phyloP scores from a whole-genome alignment of 2,113 vertebrate genomes.

The Varanus salvator region DNA sequence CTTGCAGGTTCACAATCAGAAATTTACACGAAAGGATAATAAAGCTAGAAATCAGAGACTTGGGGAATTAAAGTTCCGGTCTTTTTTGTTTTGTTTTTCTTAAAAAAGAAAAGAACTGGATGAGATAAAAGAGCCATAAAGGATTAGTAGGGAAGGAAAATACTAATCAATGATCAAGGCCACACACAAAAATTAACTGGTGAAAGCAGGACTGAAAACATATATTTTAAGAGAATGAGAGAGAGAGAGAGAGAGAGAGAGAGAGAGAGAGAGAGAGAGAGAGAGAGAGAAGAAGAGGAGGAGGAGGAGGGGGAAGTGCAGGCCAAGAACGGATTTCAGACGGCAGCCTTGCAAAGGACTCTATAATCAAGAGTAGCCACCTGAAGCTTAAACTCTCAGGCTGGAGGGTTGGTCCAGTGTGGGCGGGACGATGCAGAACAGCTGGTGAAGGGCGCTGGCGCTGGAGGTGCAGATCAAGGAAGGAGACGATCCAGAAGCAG shows the following conservation, averaged over 20 bases:
- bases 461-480: neutral
- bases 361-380: constrained; percentile 13
- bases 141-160: constrained; percentile 18
- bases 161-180: constrained; percentile 26
- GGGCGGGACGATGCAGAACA: neutral
- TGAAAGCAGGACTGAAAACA: constrained; percentile 29
- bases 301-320: too few species aligned
- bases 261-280: neutral
- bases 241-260: too few species aligned
- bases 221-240: constrained; percentile 3
- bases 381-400: neutral
- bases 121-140: constrained; percentile 7
- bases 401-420: neutral
- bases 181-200: neutral
- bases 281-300: neutral
- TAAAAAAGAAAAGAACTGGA: neutral
- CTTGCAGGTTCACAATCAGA: neutral
- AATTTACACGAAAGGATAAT: neutral
- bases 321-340: neutral
- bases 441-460: neutral
- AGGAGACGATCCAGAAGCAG: neutral
- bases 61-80: neutral
- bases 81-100: neutral
- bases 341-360: neutral
- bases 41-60: neutral